Evolutionary conservation across 2,113 vertebrate genomes (phyloP).

Genomic region (Saccopteryx leptura): DNA sequence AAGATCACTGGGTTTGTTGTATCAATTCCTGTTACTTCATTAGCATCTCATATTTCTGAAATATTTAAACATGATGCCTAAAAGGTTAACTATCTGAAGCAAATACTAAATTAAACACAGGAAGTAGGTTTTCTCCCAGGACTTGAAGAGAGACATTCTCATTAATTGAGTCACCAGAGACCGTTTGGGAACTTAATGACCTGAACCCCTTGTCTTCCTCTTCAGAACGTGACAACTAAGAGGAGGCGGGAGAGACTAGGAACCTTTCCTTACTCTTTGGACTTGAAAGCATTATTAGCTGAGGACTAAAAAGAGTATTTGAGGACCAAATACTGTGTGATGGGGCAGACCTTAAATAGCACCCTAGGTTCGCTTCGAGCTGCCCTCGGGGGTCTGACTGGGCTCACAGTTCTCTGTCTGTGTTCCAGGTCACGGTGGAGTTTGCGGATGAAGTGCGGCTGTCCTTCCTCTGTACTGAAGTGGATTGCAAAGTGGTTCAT

Average conservation of each 20-base stretch:
- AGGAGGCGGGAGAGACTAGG: neutral
- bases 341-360: neutral
- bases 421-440: constrained; percentile 95
- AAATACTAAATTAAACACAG: constrained; percentile 62
- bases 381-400: no score
- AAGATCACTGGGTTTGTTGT: neutral
- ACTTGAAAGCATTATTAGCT: neutral
- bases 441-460: constrained; percentile 97
- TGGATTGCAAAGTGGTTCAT: constrained; percentile 99
- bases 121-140: constrained; percentile 55
- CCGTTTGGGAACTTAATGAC: constrained; percentile 50
- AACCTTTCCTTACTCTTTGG: neutral
- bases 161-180: constrained; percentile 55
- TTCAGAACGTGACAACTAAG: neutral
- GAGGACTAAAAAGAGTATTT: neutral
- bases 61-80: neutral
- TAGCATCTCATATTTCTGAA: constrained; percentile 27
- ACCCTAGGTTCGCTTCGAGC: accelerated
- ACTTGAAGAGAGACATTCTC: constrained; percentile 46
- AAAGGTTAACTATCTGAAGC: constrained; percentile 55
- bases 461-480: constrained; percentile 97
- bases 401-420: neutral
- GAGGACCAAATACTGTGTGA: neutral
- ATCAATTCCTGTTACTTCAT: constrained; percentile 3
- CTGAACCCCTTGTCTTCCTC: constrained; percentile 39